Percentiles rank a stretch among this genome's conserved stretches.
Conservation (phyloP, 1,140 invertebrate genomes). For the Yoshiicerus persimilis region DNA sequence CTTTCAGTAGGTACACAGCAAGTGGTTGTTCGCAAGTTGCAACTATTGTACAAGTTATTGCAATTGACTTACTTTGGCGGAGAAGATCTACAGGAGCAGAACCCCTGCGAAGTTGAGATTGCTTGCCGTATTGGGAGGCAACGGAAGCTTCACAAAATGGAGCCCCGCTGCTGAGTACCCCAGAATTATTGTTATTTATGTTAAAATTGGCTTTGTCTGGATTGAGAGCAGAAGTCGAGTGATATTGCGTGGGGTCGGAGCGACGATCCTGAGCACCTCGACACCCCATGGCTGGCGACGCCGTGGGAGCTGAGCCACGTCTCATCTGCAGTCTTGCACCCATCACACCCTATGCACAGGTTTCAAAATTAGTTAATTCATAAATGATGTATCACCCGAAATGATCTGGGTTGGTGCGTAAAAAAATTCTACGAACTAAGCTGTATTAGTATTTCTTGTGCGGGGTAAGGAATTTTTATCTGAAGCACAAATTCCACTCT, state of each 20-base stretch:
- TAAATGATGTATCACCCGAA: too few species aligned
- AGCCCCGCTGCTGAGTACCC: background rate
- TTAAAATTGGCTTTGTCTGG: slow-evolving; percentile 23
- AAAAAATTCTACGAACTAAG: too few species aligned
- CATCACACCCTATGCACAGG: slow-evolving; percentile 32
- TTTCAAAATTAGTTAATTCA: background rate
- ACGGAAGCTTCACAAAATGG: slow-evolving; percentile 10
- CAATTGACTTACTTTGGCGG: slow-evolving; percentile 41
- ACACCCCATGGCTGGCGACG: slow-evolving; percentile 31
- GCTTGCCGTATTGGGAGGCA: slow-evolving; percentile 3
- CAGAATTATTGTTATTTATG: background rate
- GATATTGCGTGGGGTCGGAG: slow-evolving; percentile 48
- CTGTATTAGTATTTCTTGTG: too few species aligned
- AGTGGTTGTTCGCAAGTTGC: background rate
- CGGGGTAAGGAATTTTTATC: too few species aligned
- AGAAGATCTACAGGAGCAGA: slow-evolving; percentile 43
- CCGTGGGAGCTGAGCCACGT: slow-evolving; percentile 45
- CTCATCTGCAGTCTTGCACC: slow-evolving; percentile 43
- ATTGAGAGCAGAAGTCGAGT: slow-evolving; percentile 33
- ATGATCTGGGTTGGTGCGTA: too few species aligned
- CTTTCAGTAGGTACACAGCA: background rate
- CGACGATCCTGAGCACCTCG: slow-evolving; percentile 43
- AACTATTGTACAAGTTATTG: background rate
- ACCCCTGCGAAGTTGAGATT: slow-evolving; percentile 31
- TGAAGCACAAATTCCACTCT: too few species aligned